Evolutionary conservation across 2,888 invertebrate species (phyloP).

Genomic region (Steromphala cineraria): DNA sequence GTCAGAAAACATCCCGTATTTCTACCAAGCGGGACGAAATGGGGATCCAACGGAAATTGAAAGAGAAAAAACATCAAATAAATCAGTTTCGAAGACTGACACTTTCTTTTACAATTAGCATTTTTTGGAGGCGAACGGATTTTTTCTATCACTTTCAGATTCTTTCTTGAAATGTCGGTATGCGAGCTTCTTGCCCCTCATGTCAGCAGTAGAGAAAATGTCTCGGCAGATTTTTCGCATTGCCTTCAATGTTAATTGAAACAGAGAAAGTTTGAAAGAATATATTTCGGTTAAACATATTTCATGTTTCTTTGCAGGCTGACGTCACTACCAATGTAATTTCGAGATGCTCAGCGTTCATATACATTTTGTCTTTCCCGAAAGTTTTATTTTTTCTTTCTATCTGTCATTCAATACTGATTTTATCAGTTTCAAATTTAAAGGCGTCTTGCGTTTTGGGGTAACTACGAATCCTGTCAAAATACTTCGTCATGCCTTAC

Average conservation of each 20-base stretch:
- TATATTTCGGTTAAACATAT: neutral
- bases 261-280: neutral
- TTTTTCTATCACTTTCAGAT: slow-evolving; percentile 17
- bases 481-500: no score
- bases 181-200: neutral
- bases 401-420: no score
- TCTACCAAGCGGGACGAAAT: no score
- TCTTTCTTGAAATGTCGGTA: slow-evolving; percentile 2
- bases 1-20: no score
- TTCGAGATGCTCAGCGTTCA: neutral
- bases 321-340: neutral
- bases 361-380: no score
- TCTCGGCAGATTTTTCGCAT: neutral
- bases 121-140: neutral
- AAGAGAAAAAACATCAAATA: slow-evolving; percentile 12
- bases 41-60: neutral
- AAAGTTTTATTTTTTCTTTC: no score
- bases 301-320: neutral
- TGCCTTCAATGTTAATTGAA: slow-evolving; percentile 10
- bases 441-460: no score
- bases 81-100: slow-evolving; percentile 19
- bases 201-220: neutral
- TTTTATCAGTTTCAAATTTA: no score
- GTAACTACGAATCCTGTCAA: no score
- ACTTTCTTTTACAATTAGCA: slow-evolving; percentile 14